These are phyloP conservation scores for Pyrrhosoma nymphula DNA, from an alignment of 2,888 invertebrate species.

Conservation along the genomic window DNA sequence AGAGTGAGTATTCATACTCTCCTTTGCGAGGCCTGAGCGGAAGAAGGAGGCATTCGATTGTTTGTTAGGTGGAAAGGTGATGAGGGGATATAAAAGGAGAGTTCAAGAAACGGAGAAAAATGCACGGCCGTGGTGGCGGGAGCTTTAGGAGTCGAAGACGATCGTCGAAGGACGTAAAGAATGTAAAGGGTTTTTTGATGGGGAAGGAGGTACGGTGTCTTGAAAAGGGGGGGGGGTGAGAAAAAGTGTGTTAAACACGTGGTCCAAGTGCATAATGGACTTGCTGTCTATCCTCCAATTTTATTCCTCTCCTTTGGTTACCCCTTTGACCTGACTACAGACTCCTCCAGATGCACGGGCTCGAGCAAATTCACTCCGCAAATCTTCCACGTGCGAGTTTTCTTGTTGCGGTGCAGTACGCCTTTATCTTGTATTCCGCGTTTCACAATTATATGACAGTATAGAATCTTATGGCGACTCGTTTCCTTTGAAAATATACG, in stretches of 20 bases:
- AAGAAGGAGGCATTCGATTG: constrained; percentile 1
- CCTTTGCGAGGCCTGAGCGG: background rate
- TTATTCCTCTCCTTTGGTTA: too few species aligned
- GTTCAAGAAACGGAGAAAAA: background rate
- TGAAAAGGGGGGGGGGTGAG: background rate
- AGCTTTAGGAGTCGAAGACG: background rate
- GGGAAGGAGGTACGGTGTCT: background rate
- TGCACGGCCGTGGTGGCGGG: background rate
- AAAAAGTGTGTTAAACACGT: background rate
- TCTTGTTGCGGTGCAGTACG: background rate
- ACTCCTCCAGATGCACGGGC: background rate
- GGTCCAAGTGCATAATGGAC: background rate
- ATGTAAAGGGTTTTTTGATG: background rate
- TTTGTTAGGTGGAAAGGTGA: background rate
- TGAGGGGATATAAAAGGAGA: background rate
- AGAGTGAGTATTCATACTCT: background rate
- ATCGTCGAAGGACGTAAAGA: background rate
- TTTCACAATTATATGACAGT: too few species aligned
- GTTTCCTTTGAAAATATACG: too few species aligned
- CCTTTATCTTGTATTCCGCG: too few species aligned
- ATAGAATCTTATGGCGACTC: too few species aligned
- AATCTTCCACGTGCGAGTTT: background rate
- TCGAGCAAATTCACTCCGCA: background rate
- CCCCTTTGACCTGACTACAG: background rate
- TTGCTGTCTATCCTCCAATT: background rate